These are phyloP conservation scores for Motacilla tschutschensis DNA, from an alignment of 2,113 vertebrate genomes.

Conservation along the genomic window DNA sequence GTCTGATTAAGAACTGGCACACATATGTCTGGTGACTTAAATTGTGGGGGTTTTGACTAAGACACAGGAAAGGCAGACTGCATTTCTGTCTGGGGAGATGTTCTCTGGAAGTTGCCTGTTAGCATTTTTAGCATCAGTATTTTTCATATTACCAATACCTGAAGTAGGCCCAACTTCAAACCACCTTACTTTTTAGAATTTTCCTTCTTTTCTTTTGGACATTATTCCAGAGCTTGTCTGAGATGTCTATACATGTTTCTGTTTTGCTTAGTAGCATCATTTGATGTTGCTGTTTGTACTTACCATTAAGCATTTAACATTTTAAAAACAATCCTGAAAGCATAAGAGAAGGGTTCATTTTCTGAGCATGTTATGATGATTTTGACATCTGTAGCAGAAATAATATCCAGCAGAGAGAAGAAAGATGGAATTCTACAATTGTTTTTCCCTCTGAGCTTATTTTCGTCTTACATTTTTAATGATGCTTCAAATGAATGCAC, in stretches of 20 bases:
- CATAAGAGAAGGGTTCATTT: background rate
- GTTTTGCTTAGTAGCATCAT: background rate
- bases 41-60: background rate
- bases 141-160: background rate
- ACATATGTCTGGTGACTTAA: background rate
- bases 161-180: background rate
- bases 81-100: background rate
- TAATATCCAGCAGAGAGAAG: slow-evolving; percentile 23
- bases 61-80: background rate
- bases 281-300: slow-evolving; percentile 29
- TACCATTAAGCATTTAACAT: slow-evolving; percentile 40
- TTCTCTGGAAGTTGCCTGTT: background rate
- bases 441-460: background rate
- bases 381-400: background rate
- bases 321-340: slow-evolving; percentile 5
- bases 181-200: background rate
- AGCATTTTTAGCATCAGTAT: background rate
- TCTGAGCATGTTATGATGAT: background rate
- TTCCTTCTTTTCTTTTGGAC: background rate
- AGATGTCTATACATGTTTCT: background rate
- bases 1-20: background rate
- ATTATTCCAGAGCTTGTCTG: background rate
- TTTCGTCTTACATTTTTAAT: background rate
- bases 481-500: background rate
- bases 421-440: background rate